Evolutionary conservation across 2,888 invertebrate genomes (phyloP).

Genomic region (Cetonia aurata): DNA sequence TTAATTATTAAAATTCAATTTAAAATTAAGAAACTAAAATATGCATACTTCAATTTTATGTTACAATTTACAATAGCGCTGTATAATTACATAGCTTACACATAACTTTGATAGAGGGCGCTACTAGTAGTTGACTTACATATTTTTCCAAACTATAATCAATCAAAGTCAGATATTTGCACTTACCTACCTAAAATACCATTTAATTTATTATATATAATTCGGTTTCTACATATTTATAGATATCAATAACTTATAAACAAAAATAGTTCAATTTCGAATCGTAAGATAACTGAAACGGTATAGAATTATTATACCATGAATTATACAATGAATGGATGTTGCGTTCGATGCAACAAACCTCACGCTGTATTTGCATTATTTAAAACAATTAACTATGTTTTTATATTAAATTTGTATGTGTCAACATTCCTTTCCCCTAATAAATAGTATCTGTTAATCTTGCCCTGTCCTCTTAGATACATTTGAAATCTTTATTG

Average conservation of each 20-base stretch:
- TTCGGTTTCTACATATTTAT: too few species aligned
- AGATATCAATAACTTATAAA: too few species aligned
- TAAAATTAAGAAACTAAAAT: too few species aligned
- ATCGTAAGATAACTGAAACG: too few species aligned
- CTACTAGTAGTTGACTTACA: not conserved
- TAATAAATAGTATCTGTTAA: slow-evolving; percentile 5
- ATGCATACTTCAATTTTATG: too few species aligned
- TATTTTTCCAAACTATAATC: not conserved
- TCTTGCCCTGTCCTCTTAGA: slow-evolving; percentile 35
- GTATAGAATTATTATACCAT: not conserved
- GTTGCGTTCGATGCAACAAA: too few species aligned
- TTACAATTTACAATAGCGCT: too few species aligned
- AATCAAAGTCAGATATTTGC: slow-evolving; percentile 18
- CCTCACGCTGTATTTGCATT: not conserved
- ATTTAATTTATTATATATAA: not conserved
- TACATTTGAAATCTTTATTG: slow-evolving; percentile 53
- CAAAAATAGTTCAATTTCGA: too few species aligned
- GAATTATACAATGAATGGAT: slow-evolving; percentile 1
- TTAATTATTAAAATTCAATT: too few species aligned
- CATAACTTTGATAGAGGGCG: slow-evolving; percentile 1
- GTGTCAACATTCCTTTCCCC: slow-evolving; percentile 2
- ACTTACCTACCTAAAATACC: not conserved
- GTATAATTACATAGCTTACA: slow-evolving; percentile 5
- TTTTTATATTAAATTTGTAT: slow-evolving; percentile 4
- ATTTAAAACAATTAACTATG: not conserved